Evolutionary conservation across 2,113 vertebrate species (phyloP), one percentile per base, ranked within the genome.

Genomic region (Ginglymostoma cirratum): DNA sequence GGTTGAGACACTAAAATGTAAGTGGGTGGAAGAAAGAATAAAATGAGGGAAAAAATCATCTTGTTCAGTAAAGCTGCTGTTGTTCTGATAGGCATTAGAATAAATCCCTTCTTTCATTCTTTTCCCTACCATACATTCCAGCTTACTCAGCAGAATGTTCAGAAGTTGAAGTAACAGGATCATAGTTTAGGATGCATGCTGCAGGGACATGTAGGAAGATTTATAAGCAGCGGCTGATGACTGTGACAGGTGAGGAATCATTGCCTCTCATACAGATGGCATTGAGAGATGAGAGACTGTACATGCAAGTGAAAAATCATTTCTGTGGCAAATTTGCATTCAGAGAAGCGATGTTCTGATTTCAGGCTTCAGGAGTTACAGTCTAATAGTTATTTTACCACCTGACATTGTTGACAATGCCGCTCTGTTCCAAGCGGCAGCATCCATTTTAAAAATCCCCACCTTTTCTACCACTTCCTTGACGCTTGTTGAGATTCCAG

Each of bases 81-180:
- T 98, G 97, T 97, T 97, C 96, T 55, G 52, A 45, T 66, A 38
- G 80, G 61, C 72, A 85, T 89, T 96, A 96, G 95, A 96, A 97
- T 72, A 85, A 95, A 96, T 96, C 45, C 87, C 69, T 85, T 95
- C 80, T 72, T 65, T 93, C 38, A 30, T 96, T 61, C 48, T 95
- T 95, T 96, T 96, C 78, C 48, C 83, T 66, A n/a, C 72, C n/a
- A 94, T 93, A 70, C 72, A 96, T 96, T 96, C 95, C 92, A 34
- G 69, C 80, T 95, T 78, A 85, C 86, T 96, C 95, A 96, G 76
- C 95, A 95, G 21, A 96, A 38, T 61, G 7, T 52, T 42, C 17
- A 19, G 92, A 72, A 15, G 10, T 24, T 8, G 94, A 94, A 94
- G 72, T 7, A 34, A 72, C 42, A 61, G 52, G 10, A 70, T 96